These are phyloP conservation scores for Margarornis squamiger DNA, from an alignment of 2,797 vertebrate genomes.

Conservation along the genomic window DNA sequence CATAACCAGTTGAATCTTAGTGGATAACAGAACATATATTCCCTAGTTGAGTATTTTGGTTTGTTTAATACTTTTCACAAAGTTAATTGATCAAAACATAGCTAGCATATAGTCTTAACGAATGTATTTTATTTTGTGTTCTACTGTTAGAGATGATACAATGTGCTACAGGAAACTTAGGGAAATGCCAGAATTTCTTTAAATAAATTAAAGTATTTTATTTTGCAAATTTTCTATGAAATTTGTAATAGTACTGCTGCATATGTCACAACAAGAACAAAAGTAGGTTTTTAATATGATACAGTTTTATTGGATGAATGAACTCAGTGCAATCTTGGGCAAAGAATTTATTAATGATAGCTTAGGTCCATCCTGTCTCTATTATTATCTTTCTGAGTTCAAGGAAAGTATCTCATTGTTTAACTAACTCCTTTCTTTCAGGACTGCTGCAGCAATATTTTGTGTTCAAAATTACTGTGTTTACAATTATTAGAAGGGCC, in stretches of 20 bases:
- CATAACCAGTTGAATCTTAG: not conserved
- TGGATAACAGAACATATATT: not conserved
- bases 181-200: not conserved
- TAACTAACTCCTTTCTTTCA: not conserved
- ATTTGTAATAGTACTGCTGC: not conserved
- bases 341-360: slow-evolving; percentile 5
- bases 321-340: not conserved
- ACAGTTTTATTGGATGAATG: not conserved
- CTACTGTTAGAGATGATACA: not conserved
- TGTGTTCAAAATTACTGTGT: not conserved
- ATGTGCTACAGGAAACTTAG: not conserved
- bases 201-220: not conserved
- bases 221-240: not conserved
- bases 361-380: not conserved
- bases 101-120: not conserved
- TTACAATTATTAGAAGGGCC: not conserved
- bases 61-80: not conserved
- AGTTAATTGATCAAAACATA: not conserved
- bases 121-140: not conserved
- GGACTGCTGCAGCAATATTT: not conserved
- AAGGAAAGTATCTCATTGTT: not conserved
- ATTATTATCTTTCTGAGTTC: not conserved
- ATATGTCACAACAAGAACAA: not conserved
- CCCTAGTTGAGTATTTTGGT: not conserved
- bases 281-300: not conserved